Percentiles rank a stretch among this genome's conserved stretches.
Conservation (phyloP, 2,113 vertebrate genomes). For the Percopsis transmontana region DNA sequence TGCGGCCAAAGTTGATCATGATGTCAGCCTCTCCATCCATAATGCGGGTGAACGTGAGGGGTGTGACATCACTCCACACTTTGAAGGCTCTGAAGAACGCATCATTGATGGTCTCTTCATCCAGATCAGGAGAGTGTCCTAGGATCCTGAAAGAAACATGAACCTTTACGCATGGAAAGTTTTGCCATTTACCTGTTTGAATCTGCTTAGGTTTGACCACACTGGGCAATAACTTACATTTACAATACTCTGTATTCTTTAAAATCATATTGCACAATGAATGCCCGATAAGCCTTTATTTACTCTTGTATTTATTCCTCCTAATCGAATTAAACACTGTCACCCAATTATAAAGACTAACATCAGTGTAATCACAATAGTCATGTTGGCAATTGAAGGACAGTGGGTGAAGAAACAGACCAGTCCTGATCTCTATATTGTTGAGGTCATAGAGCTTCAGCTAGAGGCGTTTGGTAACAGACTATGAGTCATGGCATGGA, state of each 20-base stretch:
- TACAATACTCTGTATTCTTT: no score
- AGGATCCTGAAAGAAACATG: conserved; percentile 82
- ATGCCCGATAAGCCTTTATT: no score
- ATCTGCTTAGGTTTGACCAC: no score
- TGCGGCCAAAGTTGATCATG: conserved; percentile 98
- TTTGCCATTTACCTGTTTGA: no score
- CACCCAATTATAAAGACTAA: no score
- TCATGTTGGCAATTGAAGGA: background rate
- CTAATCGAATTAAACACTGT: background rate
- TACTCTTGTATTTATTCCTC: no score
- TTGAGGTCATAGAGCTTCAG: conserved; percentile 11
- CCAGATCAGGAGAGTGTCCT: conserved; percentile 89
- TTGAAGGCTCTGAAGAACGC: conserved; percentile 95
- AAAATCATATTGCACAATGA: no score
- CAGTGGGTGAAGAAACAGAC: background rate
- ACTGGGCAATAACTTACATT: no score
- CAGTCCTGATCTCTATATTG: background rate
- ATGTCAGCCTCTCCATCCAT: conserved; percentile 96
- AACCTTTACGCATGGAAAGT: no score
- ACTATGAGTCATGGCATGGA: conserved; percentile 46
- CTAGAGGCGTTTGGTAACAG: conserved; percentile 6
- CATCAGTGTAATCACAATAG: background rate
- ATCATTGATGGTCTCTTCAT: conserved; percentile 91
- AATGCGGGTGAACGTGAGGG: conserved; percentile 86
- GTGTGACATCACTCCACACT: conserved; percentile 96